A percentile compares a stretch with the other conserved stretches of the same genome.
These are phyloP conservation scores for Pseudorectes ferrugineus DNA, from an alignment of 2,113 vertebrate species.

Conservation along the genomic window DNA sequence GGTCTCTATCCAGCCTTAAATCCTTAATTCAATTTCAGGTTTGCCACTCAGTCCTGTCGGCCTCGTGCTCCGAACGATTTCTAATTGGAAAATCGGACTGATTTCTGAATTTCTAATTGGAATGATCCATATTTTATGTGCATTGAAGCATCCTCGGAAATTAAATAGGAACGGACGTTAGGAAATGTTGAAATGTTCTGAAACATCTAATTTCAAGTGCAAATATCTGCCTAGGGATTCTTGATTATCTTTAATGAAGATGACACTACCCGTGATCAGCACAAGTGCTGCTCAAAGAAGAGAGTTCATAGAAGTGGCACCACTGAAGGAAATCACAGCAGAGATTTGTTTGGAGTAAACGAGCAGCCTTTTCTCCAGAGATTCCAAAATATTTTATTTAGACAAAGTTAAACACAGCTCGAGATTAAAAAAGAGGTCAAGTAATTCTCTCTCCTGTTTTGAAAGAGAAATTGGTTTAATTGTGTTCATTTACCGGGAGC, in stretches of 20 bases:
- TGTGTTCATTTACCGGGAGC: conserved; percentile 1
- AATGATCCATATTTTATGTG: conserved; percentile 63
- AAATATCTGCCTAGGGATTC: conserved; percentile 40
- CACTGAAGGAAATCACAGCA: background rate
- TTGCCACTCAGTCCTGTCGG: background rate
- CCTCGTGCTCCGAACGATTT: background rate
- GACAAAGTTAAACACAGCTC: background rate
- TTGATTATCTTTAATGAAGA: conserved; percentile 67
- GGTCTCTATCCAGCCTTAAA: background rate
- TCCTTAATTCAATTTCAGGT: background rate
- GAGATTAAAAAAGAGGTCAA: background rate
- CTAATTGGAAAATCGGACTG: conserved; percentile 27
- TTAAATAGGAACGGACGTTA: conserved; percentile 65
- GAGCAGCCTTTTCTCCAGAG: conserved; percentile 29
- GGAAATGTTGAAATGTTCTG: conserved; percentile 2
- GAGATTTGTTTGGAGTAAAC: conserved; percentile 33
- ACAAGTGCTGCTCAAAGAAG: background rate
- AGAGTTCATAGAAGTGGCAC: background rate
- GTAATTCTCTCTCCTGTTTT: background rate
- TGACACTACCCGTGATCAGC: conserved; percentile 9
- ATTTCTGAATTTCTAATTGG: background rate
- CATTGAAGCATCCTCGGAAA: conserved; percentile 64
- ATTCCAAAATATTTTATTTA: conserved; percentile 2
- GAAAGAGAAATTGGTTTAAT: background rate
- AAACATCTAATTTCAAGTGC: conserved; percentile 29